Evolutionary conservation across 35 echinoderm and acorn worm genomes (phyloP), one percentile per base, ranked within the genome.

Genomic region (Apostichopus japonicus): DNA sequence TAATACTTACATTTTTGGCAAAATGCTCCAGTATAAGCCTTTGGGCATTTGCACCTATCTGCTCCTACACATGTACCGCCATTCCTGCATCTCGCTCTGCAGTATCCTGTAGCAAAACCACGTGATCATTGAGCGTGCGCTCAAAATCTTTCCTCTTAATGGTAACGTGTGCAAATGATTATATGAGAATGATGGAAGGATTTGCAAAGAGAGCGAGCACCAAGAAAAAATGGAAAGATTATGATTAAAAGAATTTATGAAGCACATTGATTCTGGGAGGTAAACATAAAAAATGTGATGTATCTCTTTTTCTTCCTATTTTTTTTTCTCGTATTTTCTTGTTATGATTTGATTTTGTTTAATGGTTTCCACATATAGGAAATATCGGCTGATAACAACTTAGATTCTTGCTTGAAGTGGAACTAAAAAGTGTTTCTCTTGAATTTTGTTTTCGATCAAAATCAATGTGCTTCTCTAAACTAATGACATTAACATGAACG

Each of bases 1-100:
- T 67, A 53, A 56, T 89, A 91, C 90, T 91, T 91, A 91, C 90
- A 91, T 91, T 55, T 78, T 23, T 91, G 21, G 77, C 90, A 91
- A 54, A 55, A 79, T 78, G 72, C 77, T 91, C 90, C 90, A 78
- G 90, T 91, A 65, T 56, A 91, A 8, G 51, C 77, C 24, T 55
- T 77, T 77, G 54, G 71, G 76, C 90, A 91, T 79, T 78, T 91
- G 90, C 90, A 91, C 23, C 1, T 79, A 58, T 91, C 90, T 17
- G 90, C 54, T 58, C 90, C 90, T 77, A 58, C 58, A 79, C 90
- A 91, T 27, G 10, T 91, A 53, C 90, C 90, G 8, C 90, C 90
- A 58, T 91, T 78, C 53, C 90, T 54, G 77, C 90, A 91, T 57
- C 72, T 22, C 55, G 78, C 71, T 13, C 90, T 77, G 76, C 90